Evolutionary conservation across 2,797 vertebrate genomes (phyloP).

Genomic region (Hoplostethus atlanticus): DNA sequence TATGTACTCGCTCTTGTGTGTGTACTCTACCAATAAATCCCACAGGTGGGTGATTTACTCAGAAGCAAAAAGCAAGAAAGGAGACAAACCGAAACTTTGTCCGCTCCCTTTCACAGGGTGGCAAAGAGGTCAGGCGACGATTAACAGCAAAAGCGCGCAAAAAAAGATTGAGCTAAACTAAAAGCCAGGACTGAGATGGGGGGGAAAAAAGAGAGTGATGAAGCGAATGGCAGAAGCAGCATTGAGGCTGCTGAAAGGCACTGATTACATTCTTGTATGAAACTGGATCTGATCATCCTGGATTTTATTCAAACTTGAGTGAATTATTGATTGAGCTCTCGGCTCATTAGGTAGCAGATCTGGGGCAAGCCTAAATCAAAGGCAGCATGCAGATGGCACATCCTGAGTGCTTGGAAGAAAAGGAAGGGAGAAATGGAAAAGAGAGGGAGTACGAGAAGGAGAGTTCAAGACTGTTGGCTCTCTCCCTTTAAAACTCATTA

Average conservation of each 20-base stretch:
- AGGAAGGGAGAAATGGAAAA: constrained; percentile 27
- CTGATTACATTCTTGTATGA: constrained; percentile 80
- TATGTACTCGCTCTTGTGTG: not conserved
- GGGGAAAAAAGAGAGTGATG: not conserved
- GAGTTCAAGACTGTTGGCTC: constrained; percentile 23
- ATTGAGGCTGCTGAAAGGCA: constrained; percentile 62
- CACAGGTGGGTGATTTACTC: not conserved
- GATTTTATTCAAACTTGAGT: constrained; percentile 75
- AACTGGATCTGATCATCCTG: constrained; percentile 77
- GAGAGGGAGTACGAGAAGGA: constrained; percentile 6
- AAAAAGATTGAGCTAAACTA: constrained; percentile 6
- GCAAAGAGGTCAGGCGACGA: not conserved
- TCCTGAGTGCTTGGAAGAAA: constrained; percentile 45
- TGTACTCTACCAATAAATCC: not conserved
- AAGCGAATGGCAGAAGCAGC: constrained; percentile 23
- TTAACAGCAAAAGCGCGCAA: not conserved
- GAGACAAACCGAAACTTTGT: constrained; percentile 1
- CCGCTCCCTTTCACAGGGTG: not conserved
- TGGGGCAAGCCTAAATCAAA: constrained; percentile 78
- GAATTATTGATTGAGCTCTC: constrained; percentile 87
- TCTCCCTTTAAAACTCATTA: not conserved
- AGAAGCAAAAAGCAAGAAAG: not conserved
- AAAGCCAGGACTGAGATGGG: constrained; percentile 20
- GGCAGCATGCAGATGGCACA: constrained; percentile 73
- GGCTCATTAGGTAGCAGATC: constrained; percentile 80